Base-by-base conservation (phyloP, 1,140 invertebrate species). In the Brachionus manjavacas region DNA sequence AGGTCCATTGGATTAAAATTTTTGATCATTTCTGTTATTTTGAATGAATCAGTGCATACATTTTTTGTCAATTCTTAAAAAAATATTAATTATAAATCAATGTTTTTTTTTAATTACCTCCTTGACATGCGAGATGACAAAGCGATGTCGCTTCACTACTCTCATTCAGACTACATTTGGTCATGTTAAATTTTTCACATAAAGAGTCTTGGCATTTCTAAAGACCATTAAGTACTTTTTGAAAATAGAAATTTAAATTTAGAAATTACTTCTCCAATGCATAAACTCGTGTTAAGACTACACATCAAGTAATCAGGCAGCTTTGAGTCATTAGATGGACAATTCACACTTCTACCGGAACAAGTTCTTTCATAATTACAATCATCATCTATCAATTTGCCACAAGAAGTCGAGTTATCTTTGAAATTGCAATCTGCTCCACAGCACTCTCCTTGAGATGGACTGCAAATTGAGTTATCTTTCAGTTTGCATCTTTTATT, bases 401-500 rank as follows among this genome's bases (percentile, higher is more conserved):
- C 8, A 28, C 79, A 81, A 12, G 20, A 7, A 14, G 12, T 81
- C n/a, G n/a, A 28, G 16, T 31, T 28, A 11, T 28, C 28, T 31
- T 41, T 23, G 11, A 41, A 70, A 11, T 49, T 11, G 39, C 60
- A 68, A 12, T 52, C 43, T 1, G n/a, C 0, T 20, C 23, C 41
- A 72, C 81, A 83, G 7, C 81, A 83, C 6, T 55, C 8, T 35
- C 81, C 81, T 70, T 70, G 60, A 52, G 20, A 70, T 70, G 60
- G 60, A 28, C 60, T 68, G 35, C 39, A 46, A 14, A 25, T n/a
- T n/a, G 60, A 35, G 9, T 52, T 70, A 23, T 3, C n/a, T 49
- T 91, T 91, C 0, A 94, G 93, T 0, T 43, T 49, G 20, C 39
- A 83, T 60, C 91, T 20, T 14, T 76, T 76, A 25, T 4, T 20